A percentile compares a stretch with the other conserved stretches of the same genome.
Evolutionary conservation across 2,797 vertebrate genomes (phyloP).

Genomic region (Halcyon leucocephala): DNA sequence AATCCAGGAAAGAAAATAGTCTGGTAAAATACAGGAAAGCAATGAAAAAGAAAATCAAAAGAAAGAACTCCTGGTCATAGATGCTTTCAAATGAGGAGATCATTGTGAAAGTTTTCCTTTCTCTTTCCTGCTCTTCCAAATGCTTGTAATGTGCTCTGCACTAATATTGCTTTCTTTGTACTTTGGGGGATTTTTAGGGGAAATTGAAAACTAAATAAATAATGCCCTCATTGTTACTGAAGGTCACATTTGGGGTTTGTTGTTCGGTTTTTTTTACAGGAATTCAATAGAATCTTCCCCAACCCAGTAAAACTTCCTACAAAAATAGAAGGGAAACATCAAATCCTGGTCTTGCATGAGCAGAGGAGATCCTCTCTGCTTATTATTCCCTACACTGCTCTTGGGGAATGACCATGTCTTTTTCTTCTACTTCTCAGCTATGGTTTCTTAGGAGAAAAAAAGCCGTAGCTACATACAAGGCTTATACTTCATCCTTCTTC

Average conservation of each 20-base stretch:
- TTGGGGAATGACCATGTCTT: not conserved
- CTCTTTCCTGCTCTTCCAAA: not conserved
- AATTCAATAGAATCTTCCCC: not conserved
- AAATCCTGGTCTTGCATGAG: not conserved
- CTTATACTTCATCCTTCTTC: not conserved
- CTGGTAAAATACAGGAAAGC: not conserved
- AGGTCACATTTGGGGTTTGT: not conserved
- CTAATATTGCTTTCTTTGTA: not conserved
- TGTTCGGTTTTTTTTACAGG: not conserved
- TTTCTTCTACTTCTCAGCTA: not conserved
- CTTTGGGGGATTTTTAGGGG: not conserved
- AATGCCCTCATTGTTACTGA: not conserved
- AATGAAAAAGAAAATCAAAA: not conserved
- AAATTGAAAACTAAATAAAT: constrained; percentile 16
- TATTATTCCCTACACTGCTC: not conserved
- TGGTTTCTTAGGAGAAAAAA: not conserved
- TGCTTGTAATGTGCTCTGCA: not conserved
- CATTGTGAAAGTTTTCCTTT: not conserved
- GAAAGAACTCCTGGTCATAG: not conserved
- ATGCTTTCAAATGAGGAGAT: not conserved
- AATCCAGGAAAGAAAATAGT: not conserved
- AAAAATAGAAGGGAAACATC: not conserved
- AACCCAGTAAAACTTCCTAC: not conserved
- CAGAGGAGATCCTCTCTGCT: not conserved
- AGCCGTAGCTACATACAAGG: not conserved